Evolutionary conservation across 2,113 vertebrate genomes (phyloP).

Genomic region (Datnioides undecimradiatus): DNA sequence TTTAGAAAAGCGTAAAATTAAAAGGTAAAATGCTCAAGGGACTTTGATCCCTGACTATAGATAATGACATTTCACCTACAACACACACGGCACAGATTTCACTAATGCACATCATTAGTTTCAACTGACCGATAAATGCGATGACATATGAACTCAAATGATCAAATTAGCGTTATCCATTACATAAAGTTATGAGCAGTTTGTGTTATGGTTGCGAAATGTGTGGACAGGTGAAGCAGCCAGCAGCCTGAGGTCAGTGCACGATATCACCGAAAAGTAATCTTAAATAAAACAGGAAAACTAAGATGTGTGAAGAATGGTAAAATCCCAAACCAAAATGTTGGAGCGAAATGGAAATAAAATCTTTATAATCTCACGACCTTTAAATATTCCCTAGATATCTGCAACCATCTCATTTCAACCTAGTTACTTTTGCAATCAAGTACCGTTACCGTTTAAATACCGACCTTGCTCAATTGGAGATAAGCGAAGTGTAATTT

Average conservation of each 20-base stretch:
- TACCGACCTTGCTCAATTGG: constrained; percentile 81
- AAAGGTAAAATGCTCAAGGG: background rate
- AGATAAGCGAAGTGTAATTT: constrained; percentile 48
- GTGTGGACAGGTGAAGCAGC: background rate
- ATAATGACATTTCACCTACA: background rate
- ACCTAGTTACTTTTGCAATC: too few relatives aligned
- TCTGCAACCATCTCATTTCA: background rate
- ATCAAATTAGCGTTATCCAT: background rate
- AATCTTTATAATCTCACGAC: background rate
- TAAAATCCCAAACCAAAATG: background rate
- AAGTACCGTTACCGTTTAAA: background rate
- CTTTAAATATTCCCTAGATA: background rate
- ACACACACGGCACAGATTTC: background rate
- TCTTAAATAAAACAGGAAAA: background rate
- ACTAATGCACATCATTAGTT: background rate
- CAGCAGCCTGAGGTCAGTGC: background rate
- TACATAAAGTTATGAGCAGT: background rate
- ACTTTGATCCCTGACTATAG: too few relatives aligned
- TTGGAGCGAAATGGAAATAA: background rate
- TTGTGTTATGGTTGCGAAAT: background rate
- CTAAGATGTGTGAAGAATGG: background rate
- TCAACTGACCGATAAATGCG: background rate
- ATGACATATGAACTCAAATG: background rate
- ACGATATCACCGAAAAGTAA: background rate
- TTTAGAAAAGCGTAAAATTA: background rate